Evolutionary conservation across 1,140 invertebrate species (phyloP).

Genomic region (Atopsyche davidsoni): DNA sequence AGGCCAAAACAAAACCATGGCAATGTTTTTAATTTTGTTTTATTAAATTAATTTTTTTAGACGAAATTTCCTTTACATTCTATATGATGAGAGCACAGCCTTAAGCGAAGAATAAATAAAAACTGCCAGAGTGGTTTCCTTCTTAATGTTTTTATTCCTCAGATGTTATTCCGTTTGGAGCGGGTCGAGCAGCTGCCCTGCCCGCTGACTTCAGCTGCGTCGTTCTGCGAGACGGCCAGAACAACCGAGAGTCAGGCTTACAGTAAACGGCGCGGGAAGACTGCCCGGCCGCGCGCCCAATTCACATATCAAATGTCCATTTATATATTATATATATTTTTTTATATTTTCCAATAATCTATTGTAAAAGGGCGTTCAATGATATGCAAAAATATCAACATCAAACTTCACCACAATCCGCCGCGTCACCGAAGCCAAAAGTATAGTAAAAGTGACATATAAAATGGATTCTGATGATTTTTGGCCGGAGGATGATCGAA

Average conservation of each 20-base stretch:
- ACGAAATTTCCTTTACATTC: constrained; percentile 20
- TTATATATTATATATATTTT: constrained; percentile 15
- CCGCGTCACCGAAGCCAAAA: too few species aligned
- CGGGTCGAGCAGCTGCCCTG: too few species aligned
- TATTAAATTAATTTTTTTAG: constrained; percentile 17
- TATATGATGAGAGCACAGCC: constrained; percentile 23
- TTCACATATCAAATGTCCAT: constrained; percentile 12
- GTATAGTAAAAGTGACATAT: too few species aligned
- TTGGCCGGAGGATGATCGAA: too few species aligned
- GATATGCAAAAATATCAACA: constrained; percentile 31
- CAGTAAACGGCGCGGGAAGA: not conserved
- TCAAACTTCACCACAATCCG: constrained; percentile 3
- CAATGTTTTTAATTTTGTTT: constrained; percentile 1
- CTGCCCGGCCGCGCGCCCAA: not conserved
- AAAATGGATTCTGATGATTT: too few species aligned
- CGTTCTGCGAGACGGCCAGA: not conserved
- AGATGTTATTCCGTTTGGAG: constrained; percentile 7
- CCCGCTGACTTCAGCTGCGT: not conserved
- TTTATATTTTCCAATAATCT: constrained; percentile 18
- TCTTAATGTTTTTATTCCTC: constrained; percentile 17
- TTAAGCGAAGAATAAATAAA: constrained; percentile 21
- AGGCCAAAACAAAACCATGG: too few species aligned
- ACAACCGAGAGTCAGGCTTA: constrained; percentile 3
- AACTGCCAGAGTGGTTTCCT: constrained; percentile 15
- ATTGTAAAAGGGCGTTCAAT: constrained; percentile 27